Conservation (phyloP, 2,888 invertebrate species). For the Pachliopta kotzebuea region DNA sequence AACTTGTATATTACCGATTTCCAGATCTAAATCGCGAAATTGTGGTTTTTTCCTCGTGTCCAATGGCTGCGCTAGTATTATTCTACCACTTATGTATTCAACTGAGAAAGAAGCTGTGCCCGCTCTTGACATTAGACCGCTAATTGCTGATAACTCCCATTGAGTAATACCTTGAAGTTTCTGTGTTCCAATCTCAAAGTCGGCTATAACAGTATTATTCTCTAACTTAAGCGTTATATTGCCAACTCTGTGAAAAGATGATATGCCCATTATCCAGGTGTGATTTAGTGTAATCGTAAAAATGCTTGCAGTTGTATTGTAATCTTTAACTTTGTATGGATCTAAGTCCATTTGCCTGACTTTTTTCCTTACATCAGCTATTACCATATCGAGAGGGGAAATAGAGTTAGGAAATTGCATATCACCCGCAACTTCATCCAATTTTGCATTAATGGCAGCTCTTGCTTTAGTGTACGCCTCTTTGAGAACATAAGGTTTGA, state of each 20-base stretch:
- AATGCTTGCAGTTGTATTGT: constrained; percentile 85
- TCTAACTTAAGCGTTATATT: constrained; percentile 87
- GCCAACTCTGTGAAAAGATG: constrained; percentile 90
- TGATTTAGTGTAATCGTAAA: constrained; percentile 85
- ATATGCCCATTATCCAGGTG: constrained; percentile 89
- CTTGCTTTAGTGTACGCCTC: constrained; percentile 89
- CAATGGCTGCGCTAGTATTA: constrained; percentile 86
- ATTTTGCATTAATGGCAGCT: constrained; percentile 86
- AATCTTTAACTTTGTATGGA: constrained; percentile 87
- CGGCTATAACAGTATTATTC: constrained; percentile 84
- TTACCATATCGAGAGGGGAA: constrained; percentile 90
- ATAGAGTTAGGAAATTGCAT: constrained; percentile 92
- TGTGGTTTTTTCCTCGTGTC: constrained; percentile 87
- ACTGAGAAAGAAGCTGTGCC: constrained; percentile 89
- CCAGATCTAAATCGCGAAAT: constrained; percentile 87
- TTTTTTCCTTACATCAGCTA: constrained; percentile 86
- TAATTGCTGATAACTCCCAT: constrained; percentile 87
- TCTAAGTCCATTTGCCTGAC: constrained; percentile 85
- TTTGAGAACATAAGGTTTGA: constrained; percentile 90
- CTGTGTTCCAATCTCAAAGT: constrained; percentile 89
- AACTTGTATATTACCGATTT: constrained; percentile 91
- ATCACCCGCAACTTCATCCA: constrained; percentile 84
- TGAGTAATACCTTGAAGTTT: constrained; percentile 87
- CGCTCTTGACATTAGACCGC: constrained; percentile 84
- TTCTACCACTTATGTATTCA: constrained; percentile 86